A percentile compares a stretch with the other conserved stretches of the same genome.
phyloP scores from a whole-genome alignment of 2,113 vertebrate species.

The Aix galericulata region DNA sequence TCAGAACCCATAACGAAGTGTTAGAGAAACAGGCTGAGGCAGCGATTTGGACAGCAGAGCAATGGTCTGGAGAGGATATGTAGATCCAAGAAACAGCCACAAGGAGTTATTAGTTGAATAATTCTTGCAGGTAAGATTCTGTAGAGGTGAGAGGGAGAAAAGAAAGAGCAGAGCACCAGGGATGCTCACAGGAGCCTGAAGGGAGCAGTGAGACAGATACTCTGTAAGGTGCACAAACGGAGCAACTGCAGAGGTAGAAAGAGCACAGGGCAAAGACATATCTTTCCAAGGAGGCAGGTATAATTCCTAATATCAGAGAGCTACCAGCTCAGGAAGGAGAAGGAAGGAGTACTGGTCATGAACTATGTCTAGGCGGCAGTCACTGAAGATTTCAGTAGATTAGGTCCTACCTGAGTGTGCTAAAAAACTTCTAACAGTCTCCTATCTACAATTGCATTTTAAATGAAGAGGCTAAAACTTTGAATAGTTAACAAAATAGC shows the following conservation, averaged over 20 bases:
- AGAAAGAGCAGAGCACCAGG: background rate
- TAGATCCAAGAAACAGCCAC: slow-evolving; percentile 7
- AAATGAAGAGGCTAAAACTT: background rate
- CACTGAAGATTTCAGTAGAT: background rate
- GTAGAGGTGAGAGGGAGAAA: background rate
- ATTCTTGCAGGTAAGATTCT: slow-evolving; percentile 32
- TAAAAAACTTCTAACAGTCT: background rate
- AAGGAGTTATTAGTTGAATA: slow-evolving; percentile 19
- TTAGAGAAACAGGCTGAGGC: slow-evolving; percentile 9
- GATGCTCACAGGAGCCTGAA: background rate
- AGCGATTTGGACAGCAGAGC: slow-evolving; percentile 15
- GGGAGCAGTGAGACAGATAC: background rate
- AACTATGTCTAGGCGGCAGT: background rate
- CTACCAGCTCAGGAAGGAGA: background rate
- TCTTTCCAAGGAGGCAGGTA: background rate
- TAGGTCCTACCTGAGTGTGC: background rate
- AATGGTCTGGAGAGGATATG: slow-evolving; percentile 4
- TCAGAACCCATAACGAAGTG: slow-evolving; percentile 18
- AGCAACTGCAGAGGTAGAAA: background rate
- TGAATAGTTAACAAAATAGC: background rate
- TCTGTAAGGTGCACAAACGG: background rate
- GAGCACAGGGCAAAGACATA: background rate
- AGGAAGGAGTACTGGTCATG: background rate
- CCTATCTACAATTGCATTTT: background rate
- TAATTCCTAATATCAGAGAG: background rate